Conservation (phyloP, 2,113 vertebrate species). For the Megaptera novaeangliae region DNA sequence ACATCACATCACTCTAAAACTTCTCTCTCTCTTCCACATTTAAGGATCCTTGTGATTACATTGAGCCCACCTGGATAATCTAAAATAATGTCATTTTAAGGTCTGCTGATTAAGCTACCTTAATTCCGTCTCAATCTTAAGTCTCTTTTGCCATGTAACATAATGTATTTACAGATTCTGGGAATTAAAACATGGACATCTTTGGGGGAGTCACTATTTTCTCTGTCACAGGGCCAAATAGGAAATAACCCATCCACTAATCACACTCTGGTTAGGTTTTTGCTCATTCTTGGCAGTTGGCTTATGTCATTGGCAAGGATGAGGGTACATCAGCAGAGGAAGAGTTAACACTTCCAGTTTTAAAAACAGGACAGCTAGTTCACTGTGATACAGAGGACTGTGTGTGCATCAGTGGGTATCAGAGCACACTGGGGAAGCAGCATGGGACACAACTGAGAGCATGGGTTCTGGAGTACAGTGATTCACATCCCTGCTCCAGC, state of each 20-base stretch:
- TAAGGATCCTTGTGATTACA: not conserved
- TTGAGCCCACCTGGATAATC: not conserved
- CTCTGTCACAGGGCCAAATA: not conserved
- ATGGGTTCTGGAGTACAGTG: not conserved
- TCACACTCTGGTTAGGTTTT: conserved; percentile 4
- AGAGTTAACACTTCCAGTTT: not conserved
- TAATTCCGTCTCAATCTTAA: not conserved
- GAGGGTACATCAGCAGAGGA: not conserved
- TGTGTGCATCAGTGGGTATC: not conserved
- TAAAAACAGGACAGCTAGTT: not conserved
- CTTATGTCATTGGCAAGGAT: conserved; percentile 17
- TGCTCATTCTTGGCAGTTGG: not conserved
- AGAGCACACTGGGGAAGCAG: not conserved
- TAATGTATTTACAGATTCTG: not conserved
- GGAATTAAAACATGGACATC: not conserved
- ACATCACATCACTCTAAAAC: not conserved
- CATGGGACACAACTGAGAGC: not conserved
- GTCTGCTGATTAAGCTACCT: not conserved
- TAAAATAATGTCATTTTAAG: not conserved
- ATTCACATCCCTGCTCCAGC: not conserved
- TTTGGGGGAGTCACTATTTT: not conserved
- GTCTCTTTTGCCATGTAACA: not conserved
- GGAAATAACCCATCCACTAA: not conserved
- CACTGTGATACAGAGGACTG: not conserved
- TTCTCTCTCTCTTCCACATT: not conserved